Evolutionary conservation across 1,140 invertebrate genomes (phyloP), one percentile per base, ranked within the genome.

Genomic region (Heliothis subflexa): DNA sequence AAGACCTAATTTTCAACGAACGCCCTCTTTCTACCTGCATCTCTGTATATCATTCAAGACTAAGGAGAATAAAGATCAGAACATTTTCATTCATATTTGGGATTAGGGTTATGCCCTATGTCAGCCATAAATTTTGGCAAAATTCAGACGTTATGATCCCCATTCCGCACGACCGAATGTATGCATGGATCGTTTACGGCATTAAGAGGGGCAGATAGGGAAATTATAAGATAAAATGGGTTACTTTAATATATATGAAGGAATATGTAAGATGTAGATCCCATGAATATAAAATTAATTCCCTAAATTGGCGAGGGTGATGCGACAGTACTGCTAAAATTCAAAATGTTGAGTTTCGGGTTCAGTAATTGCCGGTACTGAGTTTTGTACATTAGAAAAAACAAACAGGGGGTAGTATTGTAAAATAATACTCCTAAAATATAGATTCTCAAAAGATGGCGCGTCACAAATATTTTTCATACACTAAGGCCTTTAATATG

Each of bases 61-160:
- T 64, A 57, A 61, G 16, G 45, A 73, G 54, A 55, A 55, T 61
- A 59, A 47, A 59, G 54, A 50, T 68, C 25, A 5, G 40, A 47
- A 59, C 28, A 73, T 59, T 61, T 73, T 49, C 71, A 59, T 59
- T 57, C 18, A 73, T 55, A 18, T 64, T 40, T 14, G 25, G 73
- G 57, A 64, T 75, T 62, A 75, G 72, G 72, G 61, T 47, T 64
- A 64, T 64, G 33, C 47, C 21, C 45, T 50, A 64, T 62, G 49
- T 18, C 40, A 64, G 59, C 49, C 11, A 75, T 75, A 75, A 75
- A 75, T 75, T 75, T 75, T 64, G 45, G 21, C 57, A 52, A 75
- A 75, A 75, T 75, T 52, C 73, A 50, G 59, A 57, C 59, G 18
- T 75, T 75, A 75, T 64, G 73, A 75, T 75, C 73, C 73, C 73